Evolutionary conservation across 2,797 vertebrate genomes (phyloP).

Genomic region (Bradypodion pumilum): DNA sequence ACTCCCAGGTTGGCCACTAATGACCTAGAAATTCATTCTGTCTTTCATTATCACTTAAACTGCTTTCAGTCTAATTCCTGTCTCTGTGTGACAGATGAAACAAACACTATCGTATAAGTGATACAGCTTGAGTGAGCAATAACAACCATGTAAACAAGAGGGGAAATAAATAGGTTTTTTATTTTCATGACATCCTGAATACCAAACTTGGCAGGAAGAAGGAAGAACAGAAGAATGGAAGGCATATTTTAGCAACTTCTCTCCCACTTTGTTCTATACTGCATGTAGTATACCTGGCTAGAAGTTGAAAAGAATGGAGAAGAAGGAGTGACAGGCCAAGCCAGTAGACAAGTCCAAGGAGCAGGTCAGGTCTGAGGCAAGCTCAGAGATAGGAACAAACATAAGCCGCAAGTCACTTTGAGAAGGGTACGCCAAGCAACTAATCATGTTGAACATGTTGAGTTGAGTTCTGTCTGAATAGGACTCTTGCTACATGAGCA

Average conservation of each 20-base stretch:
- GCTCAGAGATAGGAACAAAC: neutral
- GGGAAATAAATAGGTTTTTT: neutral
- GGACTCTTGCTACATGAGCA: too few relatives aligned
- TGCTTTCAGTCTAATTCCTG: slow-evolving; percentile 49
- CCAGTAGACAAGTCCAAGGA: neutral
- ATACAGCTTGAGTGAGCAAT: slow-evolving; percentile 32
- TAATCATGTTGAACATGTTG: too few relatives aligned
- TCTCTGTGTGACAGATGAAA: slow-evolving; percentile 41
- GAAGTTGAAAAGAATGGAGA: neutral
- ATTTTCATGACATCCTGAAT: neutral
- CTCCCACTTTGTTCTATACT: neutral
- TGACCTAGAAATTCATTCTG: slow-evolving; percentile 58
- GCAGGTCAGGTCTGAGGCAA: neutral
- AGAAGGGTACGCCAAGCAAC: too few relatives aligned
- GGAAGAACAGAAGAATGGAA: too few relatives aligned
- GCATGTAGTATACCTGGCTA: neutral
- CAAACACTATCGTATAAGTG: slow-evolving; percentile 29
- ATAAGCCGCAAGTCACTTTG: neutral
- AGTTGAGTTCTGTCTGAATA: too few relatives aligned
- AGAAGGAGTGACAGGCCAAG: neutral
- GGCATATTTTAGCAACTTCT: slow-evolving; percentile 10
- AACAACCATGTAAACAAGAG: slow-evolving; percentile 27
- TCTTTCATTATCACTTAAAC: slow-evolving; percentile 29
- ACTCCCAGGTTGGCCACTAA: slow-evolving; percentile 43
- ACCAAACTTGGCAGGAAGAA: neutral